Evolutionary conservation across 2,797 vertebrate species (phyloP), one percentile per base, ranked within the genome.

Genomic region (Cottoperca gobio): DNA sequence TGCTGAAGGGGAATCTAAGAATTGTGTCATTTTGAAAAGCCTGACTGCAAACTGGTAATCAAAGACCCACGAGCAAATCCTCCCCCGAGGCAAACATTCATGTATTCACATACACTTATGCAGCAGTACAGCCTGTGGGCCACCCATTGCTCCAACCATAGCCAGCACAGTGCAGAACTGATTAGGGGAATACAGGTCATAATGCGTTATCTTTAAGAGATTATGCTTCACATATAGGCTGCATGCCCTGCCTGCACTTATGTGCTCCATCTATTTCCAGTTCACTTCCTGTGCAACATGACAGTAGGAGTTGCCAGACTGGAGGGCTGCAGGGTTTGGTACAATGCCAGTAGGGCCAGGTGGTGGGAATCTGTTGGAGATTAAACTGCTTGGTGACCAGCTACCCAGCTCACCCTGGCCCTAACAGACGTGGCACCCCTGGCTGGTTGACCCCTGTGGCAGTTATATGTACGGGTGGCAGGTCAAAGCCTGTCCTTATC

Each of bases 361-460:
- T 92, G 92, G 89, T 91, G 83, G 82, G 84, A 91, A 83, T 92
- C 87, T 92, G 91, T 88, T 70, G 68, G 74, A 92, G 92, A 95
- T 91, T 93, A 92, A 89, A 88, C 78, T 76, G 88, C 88, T 83
- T 74, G 84, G 80, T 89, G 81, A 91, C 84, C 82, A 85, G 90
- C 70, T 86, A 82, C 52, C 79, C 80, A 2, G 67, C 78, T 87
- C 81, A 77, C 76, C 63, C 73, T 72, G 72, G 86, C 64, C 81
- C 76, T 53, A 58, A 83, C 87, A 84, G 88, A 85, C 76, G 61
- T 73, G 82, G 81, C 76, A 80, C 86, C 83, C 66, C 76, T 85
- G 79, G 81, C 83, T 81, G 76, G 69, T 28, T 82, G 89, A 89
- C 87, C 86, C 19, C 5, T 26, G 73, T 64, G 71, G 74, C 87